A percentile compares a stretch with the other conserved stretches of the same genome.
Evolutionary conservation across 2,797 vertebrate species (phyloP).

Genomic region (Enteromius trimaculatus): DNA sequence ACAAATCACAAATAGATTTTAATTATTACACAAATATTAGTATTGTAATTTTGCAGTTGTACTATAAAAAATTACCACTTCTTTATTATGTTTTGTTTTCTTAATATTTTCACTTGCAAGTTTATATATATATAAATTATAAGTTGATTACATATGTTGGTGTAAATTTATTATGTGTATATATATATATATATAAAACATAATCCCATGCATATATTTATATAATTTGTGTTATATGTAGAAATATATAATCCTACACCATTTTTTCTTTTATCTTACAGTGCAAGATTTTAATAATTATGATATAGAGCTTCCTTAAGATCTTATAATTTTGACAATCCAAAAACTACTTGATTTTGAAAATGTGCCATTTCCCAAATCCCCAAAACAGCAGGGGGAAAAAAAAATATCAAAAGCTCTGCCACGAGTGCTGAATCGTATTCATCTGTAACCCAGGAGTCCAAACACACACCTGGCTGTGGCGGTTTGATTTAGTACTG

Average conservation of each 20-base stretch:
- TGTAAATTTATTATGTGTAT: no score
- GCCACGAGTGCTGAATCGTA: not conserved
- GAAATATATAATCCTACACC: not conserved
- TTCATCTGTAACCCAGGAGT: not conserved
- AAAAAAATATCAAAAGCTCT: not conserved
- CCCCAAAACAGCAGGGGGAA: not conserved
- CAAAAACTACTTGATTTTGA: not conserved
- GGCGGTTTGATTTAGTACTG: not conserved
- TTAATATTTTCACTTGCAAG: no score
- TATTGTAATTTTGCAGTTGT: not conserved
- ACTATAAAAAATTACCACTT: not conserved
- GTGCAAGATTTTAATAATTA: not conserved
- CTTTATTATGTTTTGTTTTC: not conserved
- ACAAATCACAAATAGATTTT: not conserved
- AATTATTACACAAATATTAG: not conserved
- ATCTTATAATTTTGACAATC: not conserved
- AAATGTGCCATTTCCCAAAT: not conserved
- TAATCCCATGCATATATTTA: no score
- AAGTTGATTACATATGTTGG: no score
- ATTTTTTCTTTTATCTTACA: not conserved
- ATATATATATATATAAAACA: no score
- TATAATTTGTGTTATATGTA: no score
- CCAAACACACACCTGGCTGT: not conserved
- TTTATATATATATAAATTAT: no score
- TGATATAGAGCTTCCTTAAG: not conserved